Conservation (phyloP, 2,797 vertebrate species). For the Pipistrellus nathusii region DNA sequence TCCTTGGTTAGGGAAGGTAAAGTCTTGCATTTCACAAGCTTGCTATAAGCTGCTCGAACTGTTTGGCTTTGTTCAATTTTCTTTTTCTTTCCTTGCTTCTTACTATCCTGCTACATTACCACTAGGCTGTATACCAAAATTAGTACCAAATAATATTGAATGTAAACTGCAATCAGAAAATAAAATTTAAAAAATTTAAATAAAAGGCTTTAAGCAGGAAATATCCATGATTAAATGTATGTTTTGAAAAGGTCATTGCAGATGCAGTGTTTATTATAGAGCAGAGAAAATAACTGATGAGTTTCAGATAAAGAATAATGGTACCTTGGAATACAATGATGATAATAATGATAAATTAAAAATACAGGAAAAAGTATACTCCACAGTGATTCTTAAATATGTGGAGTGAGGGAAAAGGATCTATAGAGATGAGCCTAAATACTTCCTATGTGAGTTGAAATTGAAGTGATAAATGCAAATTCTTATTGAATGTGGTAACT, state of each 20-base stretch:
- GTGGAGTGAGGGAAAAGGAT: background rate
- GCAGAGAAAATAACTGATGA: background rate
- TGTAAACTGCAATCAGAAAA: background rate
- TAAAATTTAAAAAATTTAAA: background rate
- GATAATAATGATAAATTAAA: background rate
- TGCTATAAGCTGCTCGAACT: too few species aligned
- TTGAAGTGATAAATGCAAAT: background rate
- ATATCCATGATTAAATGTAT: background rate
- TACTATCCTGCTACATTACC: background rate
- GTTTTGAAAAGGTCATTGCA: background rate
- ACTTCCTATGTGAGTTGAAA: background rate
- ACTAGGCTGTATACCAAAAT: background rate
- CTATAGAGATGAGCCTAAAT: rapidly evolving
- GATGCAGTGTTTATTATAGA: background rate
- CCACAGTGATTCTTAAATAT: background rate
- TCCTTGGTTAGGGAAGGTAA: too few species aligned
- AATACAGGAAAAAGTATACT: background rate
- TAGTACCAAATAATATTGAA: background rate
- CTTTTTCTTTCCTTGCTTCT: too few species aligned
- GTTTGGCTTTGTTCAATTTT: too few species aligned
- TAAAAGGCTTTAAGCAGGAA: background rate
- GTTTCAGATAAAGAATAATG: background rate
- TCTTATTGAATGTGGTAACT: background rate
- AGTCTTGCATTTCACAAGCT: too few species aligned
- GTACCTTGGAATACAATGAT: background rate